Evolutionary conservation across 2,888 invertebrate species (phyloP), one percentile per base, ranked within the genome.

Genomic region (Ceraclea dissimilis): DNA sequence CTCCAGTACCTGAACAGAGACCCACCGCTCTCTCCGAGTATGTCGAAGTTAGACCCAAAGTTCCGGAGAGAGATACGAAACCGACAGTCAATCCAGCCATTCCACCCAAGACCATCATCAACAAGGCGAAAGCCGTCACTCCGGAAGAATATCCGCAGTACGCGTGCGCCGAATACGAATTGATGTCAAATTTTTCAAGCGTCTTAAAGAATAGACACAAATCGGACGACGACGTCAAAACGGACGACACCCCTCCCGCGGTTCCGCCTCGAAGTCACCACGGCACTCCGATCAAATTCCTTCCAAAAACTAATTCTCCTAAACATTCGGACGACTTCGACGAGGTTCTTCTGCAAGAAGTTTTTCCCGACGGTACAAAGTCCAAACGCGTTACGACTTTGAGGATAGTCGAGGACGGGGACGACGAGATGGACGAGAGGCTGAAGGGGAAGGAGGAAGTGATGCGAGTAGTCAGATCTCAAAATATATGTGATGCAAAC

Each of bases 171-270:
- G 76, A 76, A 66, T 77, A 77, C 68, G 76, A 75, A 65, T 68
- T 75, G 57, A 75, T 76, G 73, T 68, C 73, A 21, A 67, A 75
- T 66, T 75, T 75, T 63, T 71, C 67, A 68, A 70, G 70, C 48
- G 68, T 68, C 58, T 67, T 69, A 50, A 56, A 71, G 66, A 19
- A 22, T 20, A 17, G 16, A 21, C 13, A 11, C n/a, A 17, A n/a
- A 2, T 18, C 17, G 2, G 53, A 34, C 10, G 58, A 51, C 16
- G 21, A n/a, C 6, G 39, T 11, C 19, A 6, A 20, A 2, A 43
- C 50, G 1, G 51, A 51, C 19, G 70, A 68, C 51, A 64, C 66
- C 51, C 73, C 71, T 33, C 73, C 72, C n/a, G 71, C 70, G 22
- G 71, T 71, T 31, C 72, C 71, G 17, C 71, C 71, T 51, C 68